Evolutionary conservation across 2,113 vertebrate species (phyloP).

Genomic region (Galemys pyrenaicus): DNA sequence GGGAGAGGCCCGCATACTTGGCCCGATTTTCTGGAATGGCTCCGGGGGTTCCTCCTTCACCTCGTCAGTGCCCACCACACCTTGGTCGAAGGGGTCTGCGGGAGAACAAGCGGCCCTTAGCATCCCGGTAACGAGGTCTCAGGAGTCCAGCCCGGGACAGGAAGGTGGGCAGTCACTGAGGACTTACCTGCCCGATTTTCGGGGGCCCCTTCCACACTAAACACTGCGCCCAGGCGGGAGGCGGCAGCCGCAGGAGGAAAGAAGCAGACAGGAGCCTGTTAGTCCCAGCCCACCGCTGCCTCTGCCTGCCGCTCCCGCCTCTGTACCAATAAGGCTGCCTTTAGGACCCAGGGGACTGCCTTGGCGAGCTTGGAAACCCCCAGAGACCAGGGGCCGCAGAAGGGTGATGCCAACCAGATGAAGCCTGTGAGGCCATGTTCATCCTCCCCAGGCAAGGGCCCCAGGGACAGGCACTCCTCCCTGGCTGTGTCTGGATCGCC

Average conservation of each 20-base stretch:
- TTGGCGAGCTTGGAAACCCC: not conserved
- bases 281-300: constrained; percentile 38
- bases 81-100: constrained; percentile 97
- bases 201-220: constrained; percentile 89
- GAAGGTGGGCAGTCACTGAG: not conserved
- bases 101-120: constrained; percentile 76
- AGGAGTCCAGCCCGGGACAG: not conserved
- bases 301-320: not conserved
- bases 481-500: not conserved
- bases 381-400: not conserved
- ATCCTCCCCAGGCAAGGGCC: not conserved
- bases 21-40: constrained; percentile 97
- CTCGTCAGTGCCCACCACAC: constrained; percentile 92
- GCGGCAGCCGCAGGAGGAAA: constrained; percentile 41
- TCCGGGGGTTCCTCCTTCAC: constrained; percentile 97
- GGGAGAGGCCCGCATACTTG: constrained; percentile 90
- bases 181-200: constrained; percentile 88
- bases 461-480: not conserved
- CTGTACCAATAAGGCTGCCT: not conserved
- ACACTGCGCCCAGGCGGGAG: constrained; percentile 81
- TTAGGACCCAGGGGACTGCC: not conserved
- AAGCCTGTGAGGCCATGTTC: not conserved
- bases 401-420: not conserved
- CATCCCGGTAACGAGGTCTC: not conserved
- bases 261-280: constrained; percentile 81